These are phyloP conservation scores for Morphnarchus princeps DNA, from an alignment of 2,113 vertebrate species.

Conservation along the genomic window DNA sequence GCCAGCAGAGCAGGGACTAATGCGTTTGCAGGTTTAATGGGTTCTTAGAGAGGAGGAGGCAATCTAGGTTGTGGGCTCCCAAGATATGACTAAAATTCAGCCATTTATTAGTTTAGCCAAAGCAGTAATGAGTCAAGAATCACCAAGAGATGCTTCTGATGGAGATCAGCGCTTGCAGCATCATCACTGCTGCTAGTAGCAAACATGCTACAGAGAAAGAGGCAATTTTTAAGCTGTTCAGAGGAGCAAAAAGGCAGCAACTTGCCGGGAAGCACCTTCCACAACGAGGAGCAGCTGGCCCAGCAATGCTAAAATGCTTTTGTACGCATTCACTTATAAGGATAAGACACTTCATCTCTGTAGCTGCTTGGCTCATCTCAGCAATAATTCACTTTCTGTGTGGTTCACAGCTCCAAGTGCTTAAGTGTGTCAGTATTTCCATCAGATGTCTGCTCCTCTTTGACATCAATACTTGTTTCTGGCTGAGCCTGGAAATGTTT, in stretches of 20 bases:
- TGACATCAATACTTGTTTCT: constrained; percentile 26
- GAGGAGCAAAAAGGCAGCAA: background rate
- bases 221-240: background rate
- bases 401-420: background rate
- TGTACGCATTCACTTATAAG: constrained; percentile 45
- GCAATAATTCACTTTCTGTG: constrained; percentile 33
- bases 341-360: constrained; percentile 18
- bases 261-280: background rate
- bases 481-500: constrained; percentile 27
- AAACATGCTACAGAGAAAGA: background rate
- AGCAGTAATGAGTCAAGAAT: background rate
- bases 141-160: background rate
- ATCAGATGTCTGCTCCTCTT: constrained; percentile 32
- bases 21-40: background rate
- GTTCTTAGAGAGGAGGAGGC: background rate
- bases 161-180: background rate
- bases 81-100: background rate
- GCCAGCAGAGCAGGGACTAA: background rate
- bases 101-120: background rate
- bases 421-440: constrained; percentile 45
- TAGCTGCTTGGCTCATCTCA: constrained; percentile 34
- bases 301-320: background rate
- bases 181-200: background rate
- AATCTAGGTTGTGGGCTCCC: background rate
- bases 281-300: background rate